Evolutionary conservation across 2,888 invertebrate genomes (phyloP), one percentile per base, ranked within the genome.

Genomic region (Pinctada fucata): DNA sequence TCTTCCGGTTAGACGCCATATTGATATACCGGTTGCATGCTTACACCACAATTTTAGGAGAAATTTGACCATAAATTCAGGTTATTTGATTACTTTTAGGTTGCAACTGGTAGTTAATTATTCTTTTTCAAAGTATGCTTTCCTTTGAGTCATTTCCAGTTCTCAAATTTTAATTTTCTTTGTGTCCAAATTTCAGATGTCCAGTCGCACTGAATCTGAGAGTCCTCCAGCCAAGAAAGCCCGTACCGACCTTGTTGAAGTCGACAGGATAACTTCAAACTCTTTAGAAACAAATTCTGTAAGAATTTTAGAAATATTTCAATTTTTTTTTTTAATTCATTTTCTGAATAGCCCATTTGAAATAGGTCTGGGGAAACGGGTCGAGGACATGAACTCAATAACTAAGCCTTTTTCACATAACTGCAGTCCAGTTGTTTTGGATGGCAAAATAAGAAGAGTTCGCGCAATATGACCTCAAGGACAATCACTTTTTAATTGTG

Each of bases 191-290:
- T 81, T 78, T 10, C 84, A 90, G 90, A 90, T 90, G 90, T 90
- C 90, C 86, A 87, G 87, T 89, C 86, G 87, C 85, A 87, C 82
- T 83, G 85, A 87, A 79, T 83, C 88, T 83, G 82, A 84, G 83
- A 84, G 84, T 82, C 90, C 90, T 84, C 88, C 89, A 82, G 88
- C 88, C 82, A 90, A 90, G 84, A 87, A 86, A 86, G 88, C 87
- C 78, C 84, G 87, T 82, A 83, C 83, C 76, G 88, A 88, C 76
- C 71, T 81, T 66, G 79, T 83, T 77, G 83, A 83, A 76, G 80
- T 80, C 84, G 83, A 83, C 63, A 84, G 84, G 73, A 83, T 80
- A 80, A 83, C 85, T 68, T 83, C 80, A 69, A 86, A 87, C 78
- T 83, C 83, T 67, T 77, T 77, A 50, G 75, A 73, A 50, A 31